phyloP scores from a whole-genome alignment of 2,113 vertebrate species.

The Manacus vitellinus region DNA sequence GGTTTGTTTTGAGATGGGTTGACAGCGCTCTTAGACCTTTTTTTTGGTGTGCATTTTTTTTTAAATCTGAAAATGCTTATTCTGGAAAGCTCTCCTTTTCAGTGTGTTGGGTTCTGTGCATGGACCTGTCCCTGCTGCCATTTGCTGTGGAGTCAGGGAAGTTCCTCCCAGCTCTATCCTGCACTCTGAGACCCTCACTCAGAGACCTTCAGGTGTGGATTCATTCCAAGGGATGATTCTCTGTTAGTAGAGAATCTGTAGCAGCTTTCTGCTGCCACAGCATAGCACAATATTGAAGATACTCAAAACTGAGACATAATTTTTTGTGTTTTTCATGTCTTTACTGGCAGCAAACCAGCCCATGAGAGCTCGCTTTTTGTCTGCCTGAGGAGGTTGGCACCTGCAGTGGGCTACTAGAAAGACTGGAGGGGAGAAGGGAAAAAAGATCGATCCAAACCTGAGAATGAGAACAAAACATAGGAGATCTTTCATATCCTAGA shows the following conservation, averaged over 20 bases:
- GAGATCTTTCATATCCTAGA: neutral
- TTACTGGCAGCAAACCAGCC: neutral
- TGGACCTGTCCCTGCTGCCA: accelerated
- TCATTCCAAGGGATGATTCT: neutral
- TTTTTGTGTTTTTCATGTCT: neutral
- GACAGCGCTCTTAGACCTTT: neutral
- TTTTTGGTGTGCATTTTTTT: neutral
- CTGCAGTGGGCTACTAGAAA: neutral
- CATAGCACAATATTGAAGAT: neutral
- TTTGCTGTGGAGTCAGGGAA: neutral
- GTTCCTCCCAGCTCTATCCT: neutral
- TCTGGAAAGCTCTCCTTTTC: neutral
- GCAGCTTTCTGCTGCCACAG: neutral
- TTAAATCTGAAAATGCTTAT: neutral
- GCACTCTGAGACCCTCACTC: too few species aligned
- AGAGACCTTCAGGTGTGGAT: neutral
- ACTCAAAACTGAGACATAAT: neutral
- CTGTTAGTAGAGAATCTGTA: neutral
- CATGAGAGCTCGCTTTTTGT: neutral
- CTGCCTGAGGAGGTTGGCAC: neutral
- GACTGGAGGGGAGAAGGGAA: neutral
- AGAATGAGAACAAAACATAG: neutral
- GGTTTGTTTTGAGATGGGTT: neutral
- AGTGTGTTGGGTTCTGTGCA: neutral
- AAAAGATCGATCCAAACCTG: neutral